Evolutionary conservation across 2,113 vertebrate species (phyloP).

Genomic region (Chloropsis hardwickii): DNA sequence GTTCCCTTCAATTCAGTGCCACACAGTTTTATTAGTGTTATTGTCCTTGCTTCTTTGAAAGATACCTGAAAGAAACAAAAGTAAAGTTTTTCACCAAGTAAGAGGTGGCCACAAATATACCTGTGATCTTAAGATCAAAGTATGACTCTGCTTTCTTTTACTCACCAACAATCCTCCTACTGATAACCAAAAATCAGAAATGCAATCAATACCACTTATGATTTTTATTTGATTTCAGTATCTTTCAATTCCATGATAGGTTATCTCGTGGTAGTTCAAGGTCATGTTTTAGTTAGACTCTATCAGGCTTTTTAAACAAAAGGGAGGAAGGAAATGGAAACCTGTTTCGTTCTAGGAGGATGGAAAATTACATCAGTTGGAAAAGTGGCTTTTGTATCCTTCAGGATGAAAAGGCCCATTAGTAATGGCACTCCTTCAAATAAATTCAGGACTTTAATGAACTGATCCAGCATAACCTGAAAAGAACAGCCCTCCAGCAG

Average conservation of each 20-base stretch:
- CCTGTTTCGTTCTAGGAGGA: background rate
- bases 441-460: background rate
- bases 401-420: background rate
- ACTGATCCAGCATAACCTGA: background rate
- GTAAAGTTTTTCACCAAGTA: background rate
- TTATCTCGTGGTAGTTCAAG: background rate
- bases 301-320: background rate
- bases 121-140: background rate
- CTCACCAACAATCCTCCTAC: background rate
- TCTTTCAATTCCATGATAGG: background rate
- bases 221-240: background rate
- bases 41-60: slow-evolving; percentile 95
- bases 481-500: background rate
- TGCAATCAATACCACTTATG: background rate
- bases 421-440: background rate
- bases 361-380: background rate
- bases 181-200: background rate
- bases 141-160: background rate
- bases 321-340: background rate
- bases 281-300: background rate
- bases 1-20: slow-evolving; percentile 63
- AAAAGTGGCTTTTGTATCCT: background rate
- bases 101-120: background rate
- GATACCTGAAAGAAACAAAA: slow-evolving; percentile 82
- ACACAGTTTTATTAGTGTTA: slow-evolving; percentile 63